Percentiles rank a stretch among this genome's conserved stretches.
These are phyloP conservation scores for Corbicula japonica DNA, from an alignment of 2,888 invertebrate genomes.

Conservation along the genomic window DNA sequence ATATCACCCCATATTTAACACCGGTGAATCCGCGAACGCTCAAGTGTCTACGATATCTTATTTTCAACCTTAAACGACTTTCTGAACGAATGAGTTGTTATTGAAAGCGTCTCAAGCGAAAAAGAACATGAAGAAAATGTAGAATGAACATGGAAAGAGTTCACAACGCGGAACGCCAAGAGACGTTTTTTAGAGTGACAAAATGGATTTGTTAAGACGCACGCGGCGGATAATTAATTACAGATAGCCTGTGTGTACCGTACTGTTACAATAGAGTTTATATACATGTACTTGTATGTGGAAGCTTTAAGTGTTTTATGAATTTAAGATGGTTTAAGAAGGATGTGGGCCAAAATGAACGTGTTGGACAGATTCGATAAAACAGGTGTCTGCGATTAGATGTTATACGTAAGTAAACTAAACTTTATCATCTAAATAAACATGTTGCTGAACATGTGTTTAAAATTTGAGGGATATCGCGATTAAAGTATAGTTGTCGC, in stretches of 20 bases:
- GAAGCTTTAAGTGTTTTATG: neutral
- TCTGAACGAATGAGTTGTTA: constrained; percentile 52
- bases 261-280: neutral
- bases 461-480: no score
- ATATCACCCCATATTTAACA: constrained; percentile 46
- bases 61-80: constrained; percentile 48
- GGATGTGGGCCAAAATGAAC: neutral
- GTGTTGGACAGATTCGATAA: constrained; percentile 2
- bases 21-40: constrained; percentile 47
- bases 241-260: neutral
- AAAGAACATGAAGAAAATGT: constrained; percentile 7
- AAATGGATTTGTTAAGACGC: constrained; percentile 28
- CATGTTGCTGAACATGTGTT: constrained; percentile 37
- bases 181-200: constrained; percentile 1
- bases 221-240: constrained; percentile 7
- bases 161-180: constrained; percentile 25
- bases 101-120: constrained; percentile 51
- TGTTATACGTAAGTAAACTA: constrained; percentile 29
- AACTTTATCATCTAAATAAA: constrained; percentile 30
- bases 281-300: neutral
- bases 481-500: no score
- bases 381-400: constrained; percentile 20
- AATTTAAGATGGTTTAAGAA: neutral
- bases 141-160: constrained; percentile 4
- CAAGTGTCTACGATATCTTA: constrained; percentile 50